Conservation (phyloP, 2,113 vertebrate species). For the Triplophysa rosa region DNA sequence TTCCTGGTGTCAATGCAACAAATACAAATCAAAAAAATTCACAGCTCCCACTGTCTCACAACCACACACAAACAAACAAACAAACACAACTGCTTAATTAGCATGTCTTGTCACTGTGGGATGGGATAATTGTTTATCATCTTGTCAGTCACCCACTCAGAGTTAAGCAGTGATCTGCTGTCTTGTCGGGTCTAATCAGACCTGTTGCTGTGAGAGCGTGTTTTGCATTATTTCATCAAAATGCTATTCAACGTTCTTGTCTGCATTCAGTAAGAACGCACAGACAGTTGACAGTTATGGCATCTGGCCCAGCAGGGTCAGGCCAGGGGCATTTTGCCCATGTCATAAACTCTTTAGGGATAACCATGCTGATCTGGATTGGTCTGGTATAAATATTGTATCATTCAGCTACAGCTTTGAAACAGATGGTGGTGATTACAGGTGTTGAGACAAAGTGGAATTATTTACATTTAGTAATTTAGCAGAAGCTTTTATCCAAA, state of each 20-base stretch:
- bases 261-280: slow-evolving; percentile 41
- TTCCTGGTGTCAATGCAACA: not conserved
- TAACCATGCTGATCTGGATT: slow-evolving; percentile 33
- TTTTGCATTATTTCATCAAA: slow-evolving; percentile 57
- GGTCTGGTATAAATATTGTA: slow-evolving; percentile 37
- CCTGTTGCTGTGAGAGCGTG: slow-evolving; percentile 47
- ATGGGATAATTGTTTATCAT: slow-evolving; percentile 80
- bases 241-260: slow-evolving; percentile 35
- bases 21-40: slow-evolving; percentile 50
- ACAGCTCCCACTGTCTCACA: slow-evolving; percentile 61
- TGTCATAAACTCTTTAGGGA: slow-evolving; percentile 37
- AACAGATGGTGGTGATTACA: slow-evolving; percentile 7
- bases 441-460: not conserved
- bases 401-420: slow-evolving; percentile 12
- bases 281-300: slow-evolving; percentile 37
- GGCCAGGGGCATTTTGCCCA: slow-evolving; percentile 34
- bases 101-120: slow-evolving; percentile 76
- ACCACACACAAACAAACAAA: slow-evolving; percentile 27
- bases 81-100: slow-evolving; percentile 76
- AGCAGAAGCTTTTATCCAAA: no score
- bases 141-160: slow-evolving; percentile 68
- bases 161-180: slow-evolving; percentile 52
- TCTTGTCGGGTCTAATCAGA: slow-evolving; percentile 66
- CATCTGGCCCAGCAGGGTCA: slow-evolving; percentile 37
- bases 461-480: no score